Percentiles rank a stretch among this genome's conserved stretches.
Evolutionary conservation across 2,888 invertebrate species (phyloP).

Genomic region (Cheilosia urbana): DNA sequence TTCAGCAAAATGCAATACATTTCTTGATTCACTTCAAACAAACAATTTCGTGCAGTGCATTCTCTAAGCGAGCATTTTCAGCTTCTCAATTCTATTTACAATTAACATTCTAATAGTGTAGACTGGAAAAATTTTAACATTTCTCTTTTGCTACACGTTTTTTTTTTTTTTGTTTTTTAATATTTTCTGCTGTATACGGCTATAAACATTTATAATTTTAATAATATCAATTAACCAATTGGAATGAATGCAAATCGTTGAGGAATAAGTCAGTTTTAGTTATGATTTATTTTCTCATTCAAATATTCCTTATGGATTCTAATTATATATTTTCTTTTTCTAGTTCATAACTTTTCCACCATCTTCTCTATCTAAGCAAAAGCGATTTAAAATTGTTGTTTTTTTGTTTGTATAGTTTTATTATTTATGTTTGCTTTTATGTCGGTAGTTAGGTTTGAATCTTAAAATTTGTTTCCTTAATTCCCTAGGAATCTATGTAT

Average conservation of each 20-base stretch:
- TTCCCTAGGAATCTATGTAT: constrained; percentile 67
- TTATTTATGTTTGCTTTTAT: constrained; percentile 43
- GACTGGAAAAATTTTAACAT: constrained; percentile 25
- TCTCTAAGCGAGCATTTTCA: constrained; percentile 26
- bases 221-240: constrained; percentile 55
- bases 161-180: constrained; percentile 18
- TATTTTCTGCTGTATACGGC: constrained; percentile 21
- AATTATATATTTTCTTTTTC: constrained; percentile 11
- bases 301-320: constrained; percentile 16
- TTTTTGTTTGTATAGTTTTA: constrained; percentile 19
- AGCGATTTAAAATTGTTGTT: constrained; percentile 57
- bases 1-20: not conserved
- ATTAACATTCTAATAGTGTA: constrained; percentile 42
- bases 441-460: constrained; percentile 58
- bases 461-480: constrained; percentile 55
- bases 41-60: constrained; percentile 20
- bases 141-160: constrained; percentile 21
- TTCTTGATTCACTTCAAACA: constrained; percentile 16
- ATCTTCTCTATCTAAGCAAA: constrained; percentile 69
- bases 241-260: constrained; percentile 62
- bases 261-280: constrained; percentile 52
- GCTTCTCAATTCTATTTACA: constrained; percentile 40
- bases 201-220: constrained; percentile 49
- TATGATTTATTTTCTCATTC: constrained; percentile 16
- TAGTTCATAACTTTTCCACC: constrained; percentile 49